A percentile compares a stretch with the other conserved stretches of the same genome.
These are phyloP conservation scores for Thalassophryne amazonica DNA, from an alignment of 2,797 vertebrate genomes.

Conservation along the genomic window DNA sequence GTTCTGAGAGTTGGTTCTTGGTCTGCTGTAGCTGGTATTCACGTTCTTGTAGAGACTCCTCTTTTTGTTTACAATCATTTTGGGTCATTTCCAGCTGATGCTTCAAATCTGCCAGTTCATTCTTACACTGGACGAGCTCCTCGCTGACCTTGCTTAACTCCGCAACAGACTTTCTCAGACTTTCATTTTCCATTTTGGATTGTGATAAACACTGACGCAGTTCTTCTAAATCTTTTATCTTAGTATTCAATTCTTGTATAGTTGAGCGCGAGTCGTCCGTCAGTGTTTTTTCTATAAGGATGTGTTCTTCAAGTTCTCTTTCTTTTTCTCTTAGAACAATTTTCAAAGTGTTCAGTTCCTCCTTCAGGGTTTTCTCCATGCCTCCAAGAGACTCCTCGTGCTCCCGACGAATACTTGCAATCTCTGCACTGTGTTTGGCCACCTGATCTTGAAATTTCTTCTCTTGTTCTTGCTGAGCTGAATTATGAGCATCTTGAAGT, in stretches of 20 bases:
- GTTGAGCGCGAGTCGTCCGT: constrained; percentile 71
- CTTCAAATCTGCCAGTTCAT: constrained; percentile 71
- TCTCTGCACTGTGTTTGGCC: constrained; percentile 73
- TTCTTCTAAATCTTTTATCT: constrained; percentile 76
- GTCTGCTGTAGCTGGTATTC: constrained; percentile 70
- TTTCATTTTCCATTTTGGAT: constrained; percentile 73
- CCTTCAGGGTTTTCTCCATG: constrained; percentile 81
- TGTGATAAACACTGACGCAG: constrained; percentile 71
- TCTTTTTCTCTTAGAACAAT: constrained; percentile 83
- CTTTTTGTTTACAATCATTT: constrained; percentile 71
- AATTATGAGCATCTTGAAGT: constrained; percentile 59
- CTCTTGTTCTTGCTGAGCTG: constrained; percentile 73
- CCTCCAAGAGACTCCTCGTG: constrained; percentile 76
- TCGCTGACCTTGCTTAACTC: constrained; percentile 59
- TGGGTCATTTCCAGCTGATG: constrained; percentile 73
- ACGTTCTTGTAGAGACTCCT: constrained; percentile 72
- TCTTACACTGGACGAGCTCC: constrained; percentile 74
- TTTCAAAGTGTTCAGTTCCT: constrained; percentile 83
- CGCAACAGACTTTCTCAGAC: constrained; percentile 65
- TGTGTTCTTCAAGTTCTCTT: constrained; percentile 73
- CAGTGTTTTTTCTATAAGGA: constrained; percentile 67
- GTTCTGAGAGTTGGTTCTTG: constrained; percentile 72
- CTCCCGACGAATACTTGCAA: constrained; percentile 77
- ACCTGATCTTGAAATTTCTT: constrained; percentile 77
- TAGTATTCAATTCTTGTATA: constrained; percentile 63